These are phyloP conservation scores for Aratinga solstitialis DNA, from an alignment of 2,797 vertebrate genomes.

Conservation along the genomic window DNA sequence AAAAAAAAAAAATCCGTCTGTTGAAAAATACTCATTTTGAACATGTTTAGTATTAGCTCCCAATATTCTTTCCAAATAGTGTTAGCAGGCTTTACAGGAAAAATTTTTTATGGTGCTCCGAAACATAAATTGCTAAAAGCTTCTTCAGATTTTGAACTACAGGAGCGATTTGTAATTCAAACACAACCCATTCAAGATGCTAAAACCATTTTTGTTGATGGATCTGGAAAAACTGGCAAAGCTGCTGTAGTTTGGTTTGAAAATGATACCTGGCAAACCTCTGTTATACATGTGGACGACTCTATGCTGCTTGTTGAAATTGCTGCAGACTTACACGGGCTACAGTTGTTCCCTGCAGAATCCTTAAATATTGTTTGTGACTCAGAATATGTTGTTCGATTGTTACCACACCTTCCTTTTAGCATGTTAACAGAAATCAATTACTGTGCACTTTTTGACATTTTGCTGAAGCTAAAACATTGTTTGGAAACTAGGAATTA, in stretches of 20 bases:
- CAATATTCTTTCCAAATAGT: background rate
- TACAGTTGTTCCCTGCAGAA: background rate
- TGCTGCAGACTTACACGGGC: background rate
- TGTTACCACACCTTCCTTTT: background rate
- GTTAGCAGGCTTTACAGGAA: background rate
- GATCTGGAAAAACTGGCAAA: background rate
- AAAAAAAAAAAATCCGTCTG: background rate
- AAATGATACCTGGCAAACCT: background rate
- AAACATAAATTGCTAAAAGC: background rate
- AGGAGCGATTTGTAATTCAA: background rate
- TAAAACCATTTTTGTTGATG: background rate
- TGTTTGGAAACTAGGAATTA: background rate
- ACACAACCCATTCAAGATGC: background rate
- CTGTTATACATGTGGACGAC: background rate
- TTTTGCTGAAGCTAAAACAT: background rate
- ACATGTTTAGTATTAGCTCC: background rate
- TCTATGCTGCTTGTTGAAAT: background rate
- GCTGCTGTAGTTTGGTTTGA: background rate
- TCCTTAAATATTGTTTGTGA: background rate
- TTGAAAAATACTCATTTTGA: background rate
- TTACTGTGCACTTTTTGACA: background rate
- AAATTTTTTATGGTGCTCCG: background rate
- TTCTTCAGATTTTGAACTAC: background rate
- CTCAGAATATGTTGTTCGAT: background rate
- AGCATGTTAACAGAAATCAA: background rate